Conservation (phyloP, 2,888 invertebrate species). For the Sminthurinus aureus region DNA sequence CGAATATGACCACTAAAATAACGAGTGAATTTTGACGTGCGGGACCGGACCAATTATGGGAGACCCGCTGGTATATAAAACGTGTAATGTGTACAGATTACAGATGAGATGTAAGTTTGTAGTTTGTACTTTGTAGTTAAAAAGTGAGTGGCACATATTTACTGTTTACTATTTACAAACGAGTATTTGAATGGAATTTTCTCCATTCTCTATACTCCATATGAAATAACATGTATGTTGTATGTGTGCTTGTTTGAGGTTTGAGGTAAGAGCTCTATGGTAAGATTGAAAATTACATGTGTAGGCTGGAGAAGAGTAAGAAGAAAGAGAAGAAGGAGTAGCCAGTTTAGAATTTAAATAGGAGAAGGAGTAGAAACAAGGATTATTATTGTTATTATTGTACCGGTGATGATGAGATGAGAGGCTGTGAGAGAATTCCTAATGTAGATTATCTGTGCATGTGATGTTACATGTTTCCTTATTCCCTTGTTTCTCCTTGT, state of each 20-base stretch:
- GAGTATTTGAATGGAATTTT: neutral
- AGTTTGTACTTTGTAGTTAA: no score
- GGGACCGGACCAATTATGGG: no score
- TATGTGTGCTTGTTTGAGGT: no score
- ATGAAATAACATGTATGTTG: no score
- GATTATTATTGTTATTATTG: constrained; percentile 34
- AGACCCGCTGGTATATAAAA: no score
- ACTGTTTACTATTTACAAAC: no score
- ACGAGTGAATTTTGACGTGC: no score
- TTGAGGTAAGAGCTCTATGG: neutral
- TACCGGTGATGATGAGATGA: constrained; percentile 20
- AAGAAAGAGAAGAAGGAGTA: constrained; percentile 8
- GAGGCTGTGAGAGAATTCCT: constrained; percentile 23
- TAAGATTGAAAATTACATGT: neutral
- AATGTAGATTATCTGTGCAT: constrained; percentile 15
- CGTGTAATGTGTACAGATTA: neutral
- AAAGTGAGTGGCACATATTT: no score
- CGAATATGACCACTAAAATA: no score
- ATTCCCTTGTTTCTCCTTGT: no score
- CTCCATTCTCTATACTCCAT: neutral
- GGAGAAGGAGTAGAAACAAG: constrained; percentile 25
- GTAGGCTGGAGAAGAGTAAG: neutral
- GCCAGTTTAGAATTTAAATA: constrained; percentile 14
- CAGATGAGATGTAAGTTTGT: neutral
- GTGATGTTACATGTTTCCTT: neutral